Percentiles rank a stretch among this genome's conserved stretches.
These are phyloP conservation scores for Australoheros scitulus DNA, from an alignment of 2,113 vertebrate species.

Conservation along the genomic window DNA sequence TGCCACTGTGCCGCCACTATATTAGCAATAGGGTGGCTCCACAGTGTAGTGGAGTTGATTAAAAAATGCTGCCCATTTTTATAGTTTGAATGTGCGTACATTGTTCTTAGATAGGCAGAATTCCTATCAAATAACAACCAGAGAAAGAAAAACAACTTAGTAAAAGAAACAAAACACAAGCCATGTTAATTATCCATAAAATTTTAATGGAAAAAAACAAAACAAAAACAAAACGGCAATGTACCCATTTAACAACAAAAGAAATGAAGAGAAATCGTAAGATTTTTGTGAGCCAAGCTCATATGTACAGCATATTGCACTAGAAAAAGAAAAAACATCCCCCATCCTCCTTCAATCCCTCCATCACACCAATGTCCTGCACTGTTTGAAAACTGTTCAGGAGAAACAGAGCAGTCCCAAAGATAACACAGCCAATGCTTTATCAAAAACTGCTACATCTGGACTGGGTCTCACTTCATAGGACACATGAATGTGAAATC, in stretches of 20 bases:
- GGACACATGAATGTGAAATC: conserved; percentile 71
- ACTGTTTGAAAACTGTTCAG: conserved; percentile 49
- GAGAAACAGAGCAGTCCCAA: conserved; percentile 70
- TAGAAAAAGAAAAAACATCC: conserved; percentile 76
- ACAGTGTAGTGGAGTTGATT: not conserved
- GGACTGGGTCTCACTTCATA: conserved; percentile 77
- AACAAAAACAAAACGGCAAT: conserved; percentile 67
- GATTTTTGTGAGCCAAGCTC: conserved; percentile 77
- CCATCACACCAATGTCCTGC: conserved; percentile 50
- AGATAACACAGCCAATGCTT: conserved; percentile 73
- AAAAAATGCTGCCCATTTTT: not conserved
- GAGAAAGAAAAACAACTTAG: not conserved
- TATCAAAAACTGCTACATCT: conserved; percentile 76
- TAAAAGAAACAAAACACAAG: conserved; percentile 28
- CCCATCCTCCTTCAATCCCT: conserved; percentile 46
- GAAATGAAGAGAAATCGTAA: conserved; percentile 73
- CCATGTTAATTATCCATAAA: conserved; percentile 61
- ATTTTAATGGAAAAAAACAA: conserved; percentile 76
- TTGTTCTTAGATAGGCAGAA: not conserved
- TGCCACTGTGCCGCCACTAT: too few species aligned
- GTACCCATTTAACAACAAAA: conserved; percentile 80
- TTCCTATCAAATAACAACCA: not conserved
- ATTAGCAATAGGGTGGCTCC: not conserved
- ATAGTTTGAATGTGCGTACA: not conserved
- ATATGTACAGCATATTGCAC: conserved; percentile 83